Base-by-base conservation (phyloP, 2,113 vertebrate genomes). In the Osmerus eperlanus region DNA sequence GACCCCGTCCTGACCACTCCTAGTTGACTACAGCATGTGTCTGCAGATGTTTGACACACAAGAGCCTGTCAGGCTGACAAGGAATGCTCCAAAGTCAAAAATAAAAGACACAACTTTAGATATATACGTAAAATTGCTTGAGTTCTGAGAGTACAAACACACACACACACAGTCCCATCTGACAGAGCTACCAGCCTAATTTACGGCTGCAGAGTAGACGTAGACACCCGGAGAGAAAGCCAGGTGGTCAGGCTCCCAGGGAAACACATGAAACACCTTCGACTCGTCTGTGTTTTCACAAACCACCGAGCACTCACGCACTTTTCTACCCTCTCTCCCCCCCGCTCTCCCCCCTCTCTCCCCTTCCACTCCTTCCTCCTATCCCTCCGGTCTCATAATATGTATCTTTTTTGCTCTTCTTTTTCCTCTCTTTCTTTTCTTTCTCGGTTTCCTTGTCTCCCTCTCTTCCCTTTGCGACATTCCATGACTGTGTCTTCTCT, bases 181-280 rank as follows among this genome's bases (percentile, higher is more conserved):
- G 32, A 4, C n/a, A 2, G 68, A 60, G 69, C 25, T 15, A 25
- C 3, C 53, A 3, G 2, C 53, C 53, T 76, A 32, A 83, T 82
- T 76, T 70, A 36, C 65, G 62, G 66, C 72, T 16, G 0, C n/a
- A 3, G 58, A 65, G 62, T 75, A 75, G 77, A 56, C 73, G 62
- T 75, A 75, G 77, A 56, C 73, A 5, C 70, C 61, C 47, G 72
- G 74, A 65, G 78, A 75, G 62, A 3, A 12, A 53, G 65, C 67
- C 83, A 83, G 80, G 77, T 81, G 80, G 75, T 61, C 56, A 25
- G 62, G 66, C 3, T 79, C 85, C 73, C 78, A 71, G 66, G 72
- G 78, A 78, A 68, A 65, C 2, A 7, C 67, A 72, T 18, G 21
- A 74, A 81, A 78, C 60, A 60, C 78, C 68, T 75, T 56, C 13